These are phyloP conservation scores for Cybosia mesomella DNA, from an alignment of 2,888 invertebrate genomes.

Conservation along the genomic window DNA sequence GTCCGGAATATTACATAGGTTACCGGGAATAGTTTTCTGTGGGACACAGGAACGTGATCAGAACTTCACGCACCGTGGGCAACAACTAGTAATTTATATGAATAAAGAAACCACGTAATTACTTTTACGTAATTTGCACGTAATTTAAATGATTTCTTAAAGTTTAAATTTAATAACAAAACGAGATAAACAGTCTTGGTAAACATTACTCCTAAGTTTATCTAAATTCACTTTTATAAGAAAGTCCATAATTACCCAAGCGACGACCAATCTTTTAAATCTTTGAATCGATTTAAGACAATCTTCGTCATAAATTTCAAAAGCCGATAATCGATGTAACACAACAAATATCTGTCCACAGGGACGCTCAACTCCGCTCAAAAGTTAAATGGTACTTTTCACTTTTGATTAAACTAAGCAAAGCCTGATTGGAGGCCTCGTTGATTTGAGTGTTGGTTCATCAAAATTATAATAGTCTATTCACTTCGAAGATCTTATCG, in stretches of 20 bases:
- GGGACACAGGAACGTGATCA: no score
- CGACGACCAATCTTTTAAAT: neutral
- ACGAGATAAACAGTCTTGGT: neutral
- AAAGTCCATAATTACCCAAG: neutral
- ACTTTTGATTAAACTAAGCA: conserved; percentile 75
- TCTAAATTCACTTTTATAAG: neutral
- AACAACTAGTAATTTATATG: no score
- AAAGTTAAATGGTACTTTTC: conserved; percentile 74
- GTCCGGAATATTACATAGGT: no score
- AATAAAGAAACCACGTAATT: no score
- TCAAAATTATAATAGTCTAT: conserved; percentile 70
- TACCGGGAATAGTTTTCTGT: no score
- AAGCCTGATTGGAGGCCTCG: conserved; percentile 63
- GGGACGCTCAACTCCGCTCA: conserved; percentile 38
- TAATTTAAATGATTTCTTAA: no score
- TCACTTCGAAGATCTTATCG: conserved; percentile 47
- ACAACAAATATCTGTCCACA: conserved; percentile 20
- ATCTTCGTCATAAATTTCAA: neutral
- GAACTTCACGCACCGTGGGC: no score
- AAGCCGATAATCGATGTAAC: conserved; percentile 16
- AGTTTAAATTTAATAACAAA: neutral
- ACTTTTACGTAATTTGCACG: no score
- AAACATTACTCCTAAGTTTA: neutral
- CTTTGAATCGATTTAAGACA: neutral
- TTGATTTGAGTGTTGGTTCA: conserved; percentile 69